These are phyloP conservation scores for Grammomys surdaster DNA, from an alignment of 2,113 vertebrate genomes.

Conservation along the genomic window DNA sequence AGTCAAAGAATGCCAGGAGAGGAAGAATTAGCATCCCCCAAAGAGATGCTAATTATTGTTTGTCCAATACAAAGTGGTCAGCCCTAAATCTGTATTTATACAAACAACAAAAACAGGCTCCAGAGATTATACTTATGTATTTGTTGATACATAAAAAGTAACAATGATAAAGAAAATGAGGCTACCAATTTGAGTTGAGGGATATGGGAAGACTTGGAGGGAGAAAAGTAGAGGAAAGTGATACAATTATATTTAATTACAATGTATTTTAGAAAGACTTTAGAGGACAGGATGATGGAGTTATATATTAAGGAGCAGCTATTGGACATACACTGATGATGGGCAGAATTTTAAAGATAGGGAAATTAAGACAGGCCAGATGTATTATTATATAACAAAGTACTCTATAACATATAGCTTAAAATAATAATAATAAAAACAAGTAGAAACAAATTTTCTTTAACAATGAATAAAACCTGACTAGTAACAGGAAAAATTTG, in stretches of 20 bases:
- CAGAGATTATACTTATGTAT: background rate
- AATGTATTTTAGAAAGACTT: background rate
- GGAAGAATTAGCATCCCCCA: too few relatives aligned
- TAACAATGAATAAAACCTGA: background rate
- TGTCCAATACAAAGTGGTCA: too few relatives aligned
- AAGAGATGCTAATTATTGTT: too few relatives aligned
- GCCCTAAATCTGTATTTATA: background rate
- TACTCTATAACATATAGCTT: background rate
- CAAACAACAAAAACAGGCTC: background rate
- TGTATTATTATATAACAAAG: background rate
- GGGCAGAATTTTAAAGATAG: background rate
- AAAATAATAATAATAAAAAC: background rate
- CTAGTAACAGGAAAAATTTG: background rate
- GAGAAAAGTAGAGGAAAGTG: background rate
- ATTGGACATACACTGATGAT: background rate
- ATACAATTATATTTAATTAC: background rate
- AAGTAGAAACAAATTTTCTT: background rate
- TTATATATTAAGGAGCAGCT: background rate
- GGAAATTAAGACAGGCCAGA: background rate
- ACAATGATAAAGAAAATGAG: background rate
- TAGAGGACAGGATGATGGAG: background rate
- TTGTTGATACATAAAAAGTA: background rate
- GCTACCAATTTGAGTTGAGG: background rate
- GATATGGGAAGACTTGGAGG: background rate
- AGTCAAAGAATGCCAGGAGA: too few relatives aligned